phyloP scores from a whole-genome alignment of 2,888 invertebrate species.

The Pecten maximus region DNA sequence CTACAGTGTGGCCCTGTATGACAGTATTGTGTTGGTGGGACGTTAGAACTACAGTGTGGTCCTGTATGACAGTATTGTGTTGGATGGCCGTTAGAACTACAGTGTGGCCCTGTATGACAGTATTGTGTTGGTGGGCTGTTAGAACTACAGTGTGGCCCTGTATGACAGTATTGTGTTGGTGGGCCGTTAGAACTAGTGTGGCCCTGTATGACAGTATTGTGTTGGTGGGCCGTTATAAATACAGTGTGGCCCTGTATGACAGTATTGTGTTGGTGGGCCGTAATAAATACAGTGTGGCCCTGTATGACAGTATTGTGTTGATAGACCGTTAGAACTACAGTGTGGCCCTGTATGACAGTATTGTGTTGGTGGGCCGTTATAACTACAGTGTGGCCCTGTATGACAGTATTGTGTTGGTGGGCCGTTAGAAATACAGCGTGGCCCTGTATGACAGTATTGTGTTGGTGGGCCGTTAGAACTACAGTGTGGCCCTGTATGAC shows the following conservation, averaged over 20 bases:
- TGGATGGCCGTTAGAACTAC: neutral
- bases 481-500: too few species aligned
- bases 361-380: too few species aligned
- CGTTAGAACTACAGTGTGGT: neutral
- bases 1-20: neutral
- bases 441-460: too few species aligned
- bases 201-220: neutral
- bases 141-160: neutral
- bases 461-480: too few species aligned
- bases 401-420: too few species aligned
- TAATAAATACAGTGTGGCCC: too few species aligned
- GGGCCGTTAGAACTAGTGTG: neutral
- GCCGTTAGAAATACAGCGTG: too few species aligned
- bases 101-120: too few species aligned
- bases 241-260: neutral
- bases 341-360: too few species aligned
- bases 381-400: too few species aligned
- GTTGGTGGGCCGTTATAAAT: neutral
- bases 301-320: too few species aligned
- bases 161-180: neutral
- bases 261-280: neutral
- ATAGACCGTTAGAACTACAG: too few species aligned
- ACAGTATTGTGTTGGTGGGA: neutral
- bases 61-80: neutral
- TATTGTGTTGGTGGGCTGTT: neutral